Conservation (phyloP, 35 echinoderm and acorn worm species). For the Ptychodera flava region DNA sequence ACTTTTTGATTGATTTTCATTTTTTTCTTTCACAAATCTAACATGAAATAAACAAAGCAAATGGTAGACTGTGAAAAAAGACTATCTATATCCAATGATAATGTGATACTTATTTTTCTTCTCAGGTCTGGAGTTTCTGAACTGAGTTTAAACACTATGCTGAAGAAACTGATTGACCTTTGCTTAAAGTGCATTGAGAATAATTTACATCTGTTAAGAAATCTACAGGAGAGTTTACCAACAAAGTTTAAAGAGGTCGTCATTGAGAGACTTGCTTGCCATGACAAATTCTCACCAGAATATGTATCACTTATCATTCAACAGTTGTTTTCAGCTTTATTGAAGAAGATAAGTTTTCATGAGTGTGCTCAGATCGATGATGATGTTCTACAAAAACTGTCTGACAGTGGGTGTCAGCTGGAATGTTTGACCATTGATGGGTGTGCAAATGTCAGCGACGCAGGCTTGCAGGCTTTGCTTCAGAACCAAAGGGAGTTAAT, state of each 20-base stretch:
- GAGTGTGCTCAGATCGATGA: background rate
- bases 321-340: background rate
- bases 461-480: background rate
- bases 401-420: background rate
- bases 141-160: background rate
- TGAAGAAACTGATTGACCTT: background rate
- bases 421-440: background rate
- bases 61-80: too few species aligned
- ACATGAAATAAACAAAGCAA: too few species aligned
- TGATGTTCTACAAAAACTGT: background rate
- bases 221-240: background rate
- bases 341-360: background rate
- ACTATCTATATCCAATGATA: too few species aligned
- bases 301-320: background rate
- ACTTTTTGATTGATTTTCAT: too few species aligned
- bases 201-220: background rate
- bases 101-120: too few species aligned
- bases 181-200: background rate
- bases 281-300: background rate
- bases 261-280: background rate
- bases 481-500: background rate
- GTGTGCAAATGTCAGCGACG: background rate
- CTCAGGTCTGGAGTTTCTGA: too few species aligned
- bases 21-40: too few species aligned
- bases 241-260: background rate